These are phyloP conservation scores for Drosophila nr. fundita DNA, from an alignment of 2,888 invertebrate genomes.

Conservation along the genomic window DNA sequence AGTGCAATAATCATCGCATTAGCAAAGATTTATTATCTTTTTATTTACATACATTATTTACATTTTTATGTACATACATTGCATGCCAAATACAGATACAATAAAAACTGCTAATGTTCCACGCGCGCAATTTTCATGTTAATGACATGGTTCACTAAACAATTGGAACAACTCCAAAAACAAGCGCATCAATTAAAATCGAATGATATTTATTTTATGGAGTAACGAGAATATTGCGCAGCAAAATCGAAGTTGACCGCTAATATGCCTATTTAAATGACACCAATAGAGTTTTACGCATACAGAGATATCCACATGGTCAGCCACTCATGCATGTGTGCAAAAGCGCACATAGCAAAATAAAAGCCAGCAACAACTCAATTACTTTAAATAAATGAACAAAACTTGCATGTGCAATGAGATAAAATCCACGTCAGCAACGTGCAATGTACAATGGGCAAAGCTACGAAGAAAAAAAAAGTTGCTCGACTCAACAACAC, in stretches of 20 bases:
- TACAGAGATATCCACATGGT: background rate
- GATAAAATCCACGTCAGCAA: conserved; percentile 19
- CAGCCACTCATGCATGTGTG: conserved; percentile 14
- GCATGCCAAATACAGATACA: conserved; percentile 7
- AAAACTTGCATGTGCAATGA: conserved; percentile 39
- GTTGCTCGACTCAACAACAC: background rate
- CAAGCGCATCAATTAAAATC: conserved; percentile 19
- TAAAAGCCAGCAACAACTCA: conserved; percentile 69
- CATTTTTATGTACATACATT: background rate
- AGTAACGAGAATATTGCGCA: conserved; percentile 27
- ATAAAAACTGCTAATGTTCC: conserved; percentile 33
- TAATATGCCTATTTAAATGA: conserved; percentile 43
- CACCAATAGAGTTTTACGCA: conserved; percentile 24
- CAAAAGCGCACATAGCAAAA: conserved; percentile 15
- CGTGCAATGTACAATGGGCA: conserved; percentile 38
- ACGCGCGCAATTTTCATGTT: conserved; percentile 14
- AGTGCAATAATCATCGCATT: conserved; percentile 21
- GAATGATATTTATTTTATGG: conserved; percentile 47
- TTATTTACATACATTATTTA: background rate
- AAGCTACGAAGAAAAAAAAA: conserved; percentile 2
- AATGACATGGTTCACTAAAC: conserved; percentile 12
- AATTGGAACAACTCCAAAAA: conserved; percentile 2
- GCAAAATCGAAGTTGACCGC: conserved; percentile 45
- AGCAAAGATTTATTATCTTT: conserved; percentile 4
- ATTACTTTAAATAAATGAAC: conserved; percentile 72